Percentiles rank a stretch among this genome's conserved stretches.
These are phyloP conservation scores for Peromyscus leucopus DNA, from an alignment of 2,113 vertebrate species.

Conservation along the genomic window DNA sequence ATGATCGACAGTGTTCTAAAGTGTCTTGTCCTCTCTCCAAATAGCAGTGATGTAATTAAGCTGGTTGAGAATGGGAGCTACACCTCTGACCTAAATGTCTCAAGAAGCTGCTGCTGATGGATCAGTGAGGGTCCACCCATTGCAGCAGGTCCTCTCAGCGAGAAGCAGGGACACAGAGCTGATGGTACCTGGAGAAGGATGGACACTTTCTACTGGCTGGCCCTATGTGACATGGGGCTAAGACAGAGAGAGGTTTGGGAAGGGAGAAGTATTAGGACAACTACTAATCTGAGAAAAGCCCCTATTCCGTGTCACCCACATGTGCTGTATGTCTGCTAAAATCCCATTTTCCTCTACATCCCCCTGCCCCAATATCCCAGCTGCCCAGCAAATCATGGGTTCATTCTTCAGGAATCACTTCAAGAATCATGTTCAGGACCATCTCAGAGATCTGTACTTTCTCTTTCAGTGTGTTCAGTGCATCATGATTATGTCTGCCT, in stretches of 20 bases:
- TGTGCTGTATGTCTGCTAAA: background rate
- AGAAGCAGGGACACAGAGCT: background rate
- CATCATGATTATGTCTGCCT: background rate
- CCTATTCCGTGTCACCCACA: background rate
- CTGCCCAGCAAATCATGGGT: background rate
- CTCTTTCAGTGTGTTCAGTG: background rate
- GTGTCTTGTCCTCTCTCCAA: background rate
- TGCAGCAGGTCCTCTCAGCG: background rate
- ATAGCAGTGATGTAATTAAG: background rate
- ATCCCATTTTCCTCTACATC: background rate
- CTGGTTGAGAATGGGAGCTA: background rate
- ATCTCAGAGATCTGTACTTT: background rate
- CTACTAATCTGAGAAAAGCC: background rate
- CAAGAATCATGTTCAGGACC: background rate
- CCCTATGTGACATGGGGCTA: background rate
- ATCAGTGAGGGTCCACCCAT: background rate
- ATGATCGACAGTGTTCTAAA: background rate
- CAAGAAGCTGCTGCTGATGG: background rate
- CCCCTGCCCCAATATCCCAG: background rate
- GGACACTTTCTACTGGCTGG: background rate
- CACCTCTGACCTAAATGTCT: background rate
- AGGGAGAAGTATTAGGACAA: background rate
- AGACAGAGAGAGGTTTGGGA: background rate
- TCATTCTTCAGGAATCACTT: conserved; percentile 13
- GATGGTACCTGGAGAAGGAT: background rate